These are phyloP conservation scores for Cotesia vestalis DNA, from an alignment of 1,140 invertebrate genomes.

Conservation along the genomic window DNA sequence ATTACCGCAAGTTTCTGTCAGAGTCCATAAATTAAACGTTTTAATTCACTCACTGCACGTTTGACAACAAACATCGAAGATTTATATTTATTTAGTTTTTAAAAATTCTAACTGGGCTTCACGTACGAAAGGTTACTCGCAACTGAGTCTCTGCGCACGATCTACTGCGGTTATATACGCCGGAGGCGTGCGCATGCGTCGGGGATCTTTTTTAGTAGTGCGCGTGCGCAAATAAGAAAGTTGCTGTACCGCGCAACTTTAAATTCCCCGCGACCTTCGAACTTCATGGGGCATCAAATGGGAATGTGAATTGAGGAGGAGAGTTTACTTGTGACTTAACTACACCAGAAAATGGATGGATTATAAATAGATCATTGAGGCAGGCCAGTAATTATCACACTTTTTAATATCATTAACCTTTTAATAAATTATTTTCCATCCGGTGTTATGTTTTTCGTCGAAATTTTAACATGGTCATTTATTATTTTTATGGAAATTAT, in stretches of 20 bases:
- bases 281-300: constrained; percentile 45
- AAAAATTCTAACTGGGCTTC: too few species aligned
- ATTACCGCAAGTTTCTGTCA: too few species aligned
- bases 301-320: neutral
- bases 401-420: constrained; percentile 10
- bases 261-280: constrained; percentile 55
- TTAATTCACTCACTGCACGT: too few species aligned
- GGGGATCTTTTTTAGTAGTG: neutral
- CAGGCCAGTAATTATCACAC: constrained; percentile 18
- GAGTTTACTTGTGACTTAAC: neutral
- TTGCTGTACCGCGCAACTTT: constrained; percentile 14
- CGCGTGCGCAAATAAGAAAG: neutral
- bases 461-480: too few species aligned
- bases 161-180: neutral
- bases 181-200: constrained; percentile 11
- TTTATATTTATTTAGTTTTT: too few species aligned
- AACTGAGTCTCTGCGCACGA: too few species aligned
- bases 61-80: too few species aligned
- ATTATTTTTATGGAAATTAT: too few species aligned
- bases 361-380: too few species aligned
- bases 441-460: too few species aligned
- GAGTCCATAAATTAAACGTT: too few species aligned
- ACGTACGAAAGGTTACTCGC: too few species aligned
- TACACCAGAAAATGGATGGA: neutral
- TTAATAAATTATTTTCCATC: neutral